Conservation (phyloP, 1,140 invertebrate species). For the Hormaphis cornu region DNA sequence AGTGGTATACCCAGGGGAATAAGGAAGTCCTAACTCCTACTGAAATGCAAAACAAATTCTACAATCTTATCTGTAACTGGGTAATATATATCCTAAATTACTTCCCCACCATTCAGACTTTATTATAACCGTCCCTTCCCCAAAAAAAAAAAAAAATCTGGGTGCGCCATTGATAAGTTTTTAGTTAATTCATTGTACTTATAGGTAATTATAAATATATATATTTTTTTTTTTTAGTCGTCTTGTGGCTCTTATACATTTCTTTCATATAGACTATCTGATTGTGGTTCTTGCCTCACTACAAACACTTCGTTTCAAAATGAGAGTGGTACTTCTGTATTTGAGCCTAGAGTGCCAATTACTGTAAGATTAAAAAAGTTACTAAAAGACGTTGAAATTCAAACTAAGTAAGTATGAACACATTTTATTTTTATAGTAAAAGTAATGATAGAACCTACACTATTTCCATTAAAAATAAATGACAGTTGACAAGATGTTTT, state of each 20-base stretch:
- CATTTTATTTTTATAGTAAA: not conserved
- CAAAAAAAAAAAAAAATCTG: too few relatives aligned
- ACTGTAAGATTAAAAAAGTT: slow-evolving; percentile 66
- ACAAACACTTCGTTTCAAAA: slow-evolving; percentile 54
- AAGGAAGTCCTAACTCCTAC: too few relatives aligned
- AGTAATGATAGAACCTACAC: not conserved
- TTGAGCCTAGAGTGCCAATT: slow-evolving; percentile 53
- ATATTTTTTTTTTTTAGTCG: slow-evolving; percentile 53
- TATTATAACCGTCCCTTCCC: too few relatives aligned
- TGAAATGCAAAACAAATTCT: too few relatives aligned
- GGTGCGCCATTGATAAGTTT: too few relatives aligned
- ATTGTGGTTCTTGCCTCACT: slow-evolving; percentile 59
- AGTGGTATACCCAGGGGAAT: too few relatives aligned
- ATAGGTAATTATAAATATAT: not conserved
- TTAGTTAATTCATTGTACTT: not conserved
- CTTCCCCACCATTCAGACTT: too few relatives aligned
- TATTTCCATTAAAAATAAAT: not conserved
- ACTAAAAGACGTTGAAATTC: slow-evolving; percentile 87
- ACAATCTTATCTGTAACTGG: too few relatives aligned
- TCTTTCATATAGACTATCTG: slow-evolving; percentile 72
- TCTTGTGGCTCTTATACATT: slow-evolving; percentile 81
- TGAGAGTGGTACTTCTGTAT: slow-evolving; percentile 42
- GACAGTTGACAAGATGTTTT: too few relatives aligned
- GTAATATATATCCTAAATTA: too few relatives aligned
- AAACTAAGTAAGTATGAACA: slow-evolving; percentile 73